Evolutionary conservation across 53 echinoderm and acorn worm genomes (phyloP).

Genomic region (Pentamera pediparva): DNA sequence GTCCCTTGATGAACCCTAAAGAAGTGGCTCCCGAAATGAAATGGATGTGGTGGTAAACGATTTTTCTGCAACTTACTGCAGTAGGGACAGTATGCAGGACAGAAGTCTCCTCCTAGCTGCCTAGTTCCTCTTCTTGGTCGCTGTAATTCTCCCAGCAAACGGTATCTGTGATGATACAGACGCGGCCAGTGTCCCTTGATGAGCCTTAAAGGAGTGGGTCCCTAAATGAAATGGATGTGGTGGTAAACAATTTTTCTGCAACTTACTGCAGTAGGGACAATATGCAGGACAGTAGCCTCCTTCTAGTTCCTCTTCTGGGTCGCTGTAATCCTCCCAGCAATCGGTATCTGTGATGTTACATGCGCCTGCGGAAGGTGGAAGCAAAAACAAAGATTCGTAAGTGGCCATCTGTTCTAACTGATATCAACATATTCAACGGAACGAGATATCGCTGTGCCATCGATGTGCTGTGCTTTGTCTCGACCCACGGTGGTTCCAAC

Average conservation of each 20-base stretch:
- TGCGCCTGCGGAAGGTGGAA: slow-evolving; percentile 2
- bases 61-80: slow-evolving; percentile 26
- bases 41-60: neutral
- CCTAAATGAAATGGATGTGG: neutral
- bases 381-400: neutral
- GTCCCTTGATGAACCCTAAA: neutral
- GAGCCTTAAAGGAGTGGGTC: neutral
- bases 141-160: slow-evolving; percentile 41
- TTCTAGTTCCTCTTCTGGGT: neutral
- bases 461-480: no score
- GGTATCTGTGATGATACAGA: slow-evolving; percentile 24
- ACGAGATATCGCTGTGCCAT: no score
- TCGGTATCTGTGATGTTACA: slow-evolving; percentile 23
- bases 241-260: neutral
- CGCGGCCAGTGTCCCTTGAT: no score
- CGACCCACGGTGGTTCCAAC: no score
- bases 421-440: no score
- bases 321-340: slow-evolving; percentile 42
- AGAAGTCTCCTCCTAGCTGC: slow-evolving; percentile 10
- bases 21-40: neutral
- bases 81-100: slow-evolving; percentile 40
- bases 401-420: neutral
- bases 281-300: slow-evolving; percentile 37
- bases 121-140: neutral
- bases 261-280: slow-evolving; percentile 35